Evolutionary conservation across 2,113 vertebrate species (phyloP).

Genomic region (Rhabdomys dilectus): DNA sequence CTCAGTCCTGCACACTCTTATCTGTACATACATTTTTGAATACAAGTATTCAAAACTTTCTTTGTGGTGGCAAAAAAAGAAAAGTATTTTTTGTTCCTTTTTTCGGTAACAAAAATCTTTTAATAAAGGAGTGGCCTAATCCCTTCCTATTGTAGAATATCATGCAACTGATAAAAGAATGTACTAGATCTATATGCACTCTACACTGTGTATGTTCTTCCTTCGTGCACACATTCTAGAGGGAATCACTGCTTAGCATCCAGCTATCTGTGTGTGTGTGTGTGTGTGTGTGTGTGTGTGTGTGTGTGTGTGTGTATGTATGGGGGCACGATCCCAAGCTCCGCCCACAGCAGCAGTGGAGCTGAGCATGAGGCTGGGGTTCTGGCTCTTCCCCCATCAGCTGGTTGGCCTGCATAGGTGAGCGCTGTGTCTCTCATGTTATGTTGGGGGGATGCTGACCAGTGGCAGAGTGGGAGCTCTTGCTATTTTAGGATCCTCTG

Average conservation of each 20-base stretch:
- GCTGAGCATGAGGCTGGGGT: not conserved
- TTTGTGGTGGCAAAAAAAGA: not conserved
- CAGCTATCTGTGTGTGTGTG: rapidly evolving
- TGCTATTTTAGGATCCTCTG: not conserved
- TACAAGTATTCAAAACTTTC: not conserved
- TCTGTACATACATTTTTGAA: not conserved
- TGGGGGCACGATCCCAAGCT: not conserved
- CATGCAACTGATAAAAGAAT: not conserved
- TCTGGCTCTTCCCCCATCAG: not conserved
- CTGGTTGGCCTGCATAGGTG: not conserved
- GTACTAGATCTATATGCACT: not conserved
- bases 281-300: too few species aligned
- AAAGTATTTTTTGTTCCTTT: not conserved
- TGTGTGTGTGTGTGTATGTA: too few species aligned
- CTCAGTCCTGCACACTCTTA: not conserved
- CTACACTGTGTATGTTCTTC: rapidly evolving
- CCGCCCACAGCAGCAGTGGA: not conserved
- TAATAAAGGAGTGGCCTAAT: not conserved
- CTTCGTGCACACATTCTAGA: not conserved
- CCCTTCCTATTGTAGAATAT: not conserved
- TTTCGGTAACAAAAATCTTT: not conserved
- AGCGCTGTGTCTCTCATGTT: not conserved
- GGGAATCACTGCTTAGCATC: not conserved
- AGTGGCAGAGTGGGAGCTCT: not conserved
- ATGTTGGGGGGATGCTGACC: not conserved